Percentiles rank a stretch among this genome's conserved stretches.
Evolutionary conservation across 2,797 vertebrate genomes (phyloP).

Genomic region (Streptopelia turtur): DNA sequence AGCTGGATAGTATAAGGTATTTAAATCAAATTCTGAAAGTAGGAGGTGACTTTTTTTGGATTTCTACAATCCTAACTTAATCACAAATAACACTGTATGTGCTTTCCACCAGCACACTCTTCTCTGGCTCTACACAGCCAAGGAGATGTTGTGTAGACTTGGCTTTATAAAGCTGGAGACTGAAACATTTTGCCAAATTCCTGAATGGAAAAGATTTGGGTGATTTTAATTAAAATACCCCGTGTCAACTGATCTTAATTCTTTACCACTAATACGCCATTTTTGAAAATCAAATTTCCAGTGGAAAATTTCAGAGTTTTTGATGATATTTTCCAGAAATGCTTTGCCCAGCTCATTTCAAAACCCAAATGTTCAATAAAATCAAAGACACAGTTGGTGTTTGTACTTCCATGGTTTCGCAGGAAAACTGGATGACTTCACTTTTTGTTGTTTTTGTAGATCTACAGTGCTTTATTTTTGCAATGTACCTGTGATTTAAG

Average conservation of each 20-base stretch:
- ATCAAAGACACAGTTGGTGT: background rate
- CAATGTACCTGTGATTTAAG: slow-evolving; percentile 38
- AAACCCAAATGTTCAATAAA: background rate
- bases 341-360: background rate
- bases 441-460: slow-evolving; percentile 17
- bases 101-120: background rate
- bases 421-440: background rate
- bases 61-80: background rate
- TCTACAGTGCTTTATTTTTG: slow-evolving; percentile 37
- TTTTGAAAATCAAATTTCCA: background rate
- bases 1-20: background rate
- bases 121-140: background rate
- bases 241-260: background rate
- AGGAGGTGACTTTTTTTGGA: fast-evolving
- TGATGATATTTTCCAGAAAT: background rate
- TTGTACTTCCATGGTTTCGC: background rate
- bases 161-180: background rate
- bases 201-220: background rate
- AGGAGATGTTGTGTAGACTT: background rate
- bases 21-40: background rate
- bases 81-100: background rate
- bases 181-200: background rate
- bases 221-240: background rate
- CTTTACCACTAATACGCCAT: background rate
- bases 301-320: background rate